Conservation (phyloP, 1,140 invertebrate genomes). For the Zaprionus lachaisei region DNA sequence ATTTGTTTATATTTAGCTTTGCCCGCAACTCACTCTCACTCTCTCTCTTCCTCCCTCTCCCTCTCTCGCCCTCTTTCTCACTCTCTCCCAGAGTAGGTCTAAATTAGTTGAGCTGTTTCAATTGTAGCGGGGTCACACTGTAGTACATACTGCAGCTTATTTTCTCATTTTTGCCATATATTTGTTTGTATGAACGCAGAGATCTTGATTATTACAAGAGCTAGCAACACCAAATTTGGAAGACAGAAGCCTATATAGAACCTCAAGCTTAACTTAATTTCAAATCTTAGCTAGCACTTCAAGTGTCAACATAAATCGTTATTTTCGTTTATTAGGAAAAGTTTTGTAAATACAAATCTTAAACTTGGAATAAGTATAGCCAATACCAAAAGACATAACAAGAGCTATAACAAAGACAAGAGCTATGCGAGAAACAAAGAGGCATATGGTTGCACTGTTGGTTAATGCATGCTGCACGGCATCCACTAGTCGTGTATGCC, state of each 20-base stretch:
- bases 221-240: background rate
- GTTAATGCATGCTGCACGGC: background rate
- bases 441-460: background rate
- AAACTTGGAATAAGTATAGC: background rate
- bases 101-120: background rate
- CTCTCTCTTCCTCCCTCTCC: background rate
- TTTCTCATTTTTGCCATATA: background rate
- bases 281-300: background rate
- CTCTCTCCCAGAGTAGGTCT: background rate
- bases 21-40: slow-evolving; percentile 40
- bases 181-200: background rate
- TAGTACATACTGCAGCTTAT: background rate
- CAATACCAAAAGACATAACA: background rate
- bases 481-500: background rate
- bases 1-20: slow-evolving; percentile 65
- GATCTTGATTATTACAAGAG: background rate
- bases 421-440: background rate
- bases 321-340: background rate
- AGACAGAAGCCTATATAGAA: background rate
- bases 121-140: background rate
- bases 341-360: background rate
- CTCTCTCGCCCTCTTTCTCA: background rate
- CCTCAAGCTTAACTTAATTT: background rate
- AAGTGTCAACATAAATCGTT: background rate
- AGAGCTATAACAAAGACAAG: too few relatives aligned